Evolutionary conservation across 1,140 invertebrate species (phyloP).

Genomic region (Agrypnia vestita): DNA sequence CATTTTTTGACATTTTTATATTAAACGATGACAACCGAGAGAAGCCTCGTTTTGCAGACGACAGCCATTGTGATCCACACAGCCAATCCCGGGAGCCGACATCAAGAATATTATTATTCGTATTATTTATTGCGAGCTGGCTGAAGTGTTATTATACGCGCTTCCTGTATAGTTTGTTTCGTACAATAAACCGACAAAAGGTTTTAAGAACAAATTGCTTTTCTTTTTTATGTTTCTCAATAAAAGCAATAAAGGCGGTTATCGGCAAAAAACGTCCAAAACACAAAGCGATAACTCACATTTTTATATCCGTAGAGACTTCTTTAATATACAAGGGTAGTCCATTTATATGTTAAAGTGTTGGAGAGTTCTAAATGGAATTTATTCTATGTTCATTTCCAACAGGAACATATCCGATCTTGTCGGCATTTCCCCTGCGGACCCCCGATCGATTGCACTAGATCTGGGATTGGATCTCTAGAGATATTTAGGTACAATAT

Average conservation of each 20-base stretch:
- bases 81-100: too few species aligned
- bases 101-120: too few species aligned
- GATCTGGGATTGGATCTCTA: too few species aligned
- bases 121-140: neutral
- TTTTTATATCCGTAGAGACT: constrained; percentile 29
- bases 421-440: neutral
- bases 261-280: constrained; percentile 32
- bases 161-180: neutral
- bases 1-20: too few species aligned
- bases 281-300: constrained; percentile 25
- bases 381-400: neutral
- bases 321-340: constrained; percentile 8
- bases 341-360: constrained; percentile 28
- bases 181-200: constrained; percentile 2
- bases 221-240: constrained; percentile 29
- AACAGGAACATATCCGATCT: neutral
- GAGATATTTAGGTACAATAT: too few species aligned
- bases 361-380: neutral
- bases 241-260: constrained; percentile 30
- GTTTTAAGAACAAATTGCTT: constrained; percentile 11
- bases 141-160: neutral
- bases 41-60: too few species aligned
- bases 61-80: too few species aligned
- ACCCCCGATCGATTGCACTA: too few species aligned
- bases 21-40: too few species aligned